phyloP scores from a whole-genome alignment of 2,888 invertebrate species.

The Rhagonycha fulva region DNA sequence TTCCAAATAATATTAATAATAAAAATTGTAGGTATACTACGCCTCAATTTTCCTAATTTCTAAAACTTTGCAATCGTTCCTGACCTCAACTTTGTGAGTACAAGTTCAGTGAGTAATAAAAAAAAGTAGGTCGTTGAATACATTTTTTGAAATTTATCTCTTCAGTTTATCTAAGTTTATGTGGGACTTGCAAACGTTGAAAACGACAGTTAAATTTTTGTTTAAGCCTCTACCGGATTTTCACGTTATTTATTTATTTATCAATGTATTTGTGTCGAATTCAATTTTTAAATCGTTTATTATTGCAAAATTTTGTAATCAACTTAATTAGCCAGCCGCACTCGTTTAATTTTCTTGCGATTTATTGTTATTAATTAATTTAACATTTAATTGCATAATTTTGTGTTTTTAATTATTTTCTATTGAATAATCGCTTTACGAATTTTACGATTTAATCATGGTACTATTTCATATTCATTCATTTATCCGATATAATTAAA shows the following conservation, averaged over 20 bases:
- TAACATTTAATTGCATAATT: neutral
- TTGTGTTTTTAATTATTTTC: neutral
- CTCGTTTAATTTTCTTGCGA: neutral
- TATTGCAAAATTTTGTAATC: neutral
- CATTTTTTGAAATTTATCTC: conserved; percentile 2
- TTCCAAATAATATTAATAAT: neutral
- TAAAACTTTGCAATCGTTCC: neutral
- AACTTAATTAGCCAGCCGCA: neutral
- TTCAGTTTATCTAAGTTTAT: conserved; percentile 14
- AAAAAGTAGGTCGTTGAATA: neutral
- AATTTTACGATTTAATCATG: neutral
- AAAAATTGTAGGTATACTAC: neutral
- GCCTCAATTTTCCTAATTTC: neutral
- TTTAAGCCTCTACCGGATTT: conserved; percentile 3
- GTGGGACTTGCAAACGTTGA: conserved; percentile 7
- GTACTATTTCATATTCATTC: neutral
- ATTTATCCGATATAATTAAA: neutral
- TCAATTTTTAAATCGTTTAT: neutral
- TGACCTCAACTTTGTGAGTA: neutral
- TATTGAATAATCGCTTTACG: neutral
- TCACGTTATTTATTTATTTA: neutral
- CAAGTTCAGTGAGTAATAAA: neutral
- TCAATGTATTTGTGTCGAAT: neutral
- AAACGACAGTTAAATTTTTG: conserved; percentile 7
- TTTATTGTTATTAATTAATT: neutral